Evolutionary conservation across 2,113 vertebrate species (phyloP), one percentile per base, ranked within the genome.

Genomic region (Cynoglossus semilaevis): DNA sequence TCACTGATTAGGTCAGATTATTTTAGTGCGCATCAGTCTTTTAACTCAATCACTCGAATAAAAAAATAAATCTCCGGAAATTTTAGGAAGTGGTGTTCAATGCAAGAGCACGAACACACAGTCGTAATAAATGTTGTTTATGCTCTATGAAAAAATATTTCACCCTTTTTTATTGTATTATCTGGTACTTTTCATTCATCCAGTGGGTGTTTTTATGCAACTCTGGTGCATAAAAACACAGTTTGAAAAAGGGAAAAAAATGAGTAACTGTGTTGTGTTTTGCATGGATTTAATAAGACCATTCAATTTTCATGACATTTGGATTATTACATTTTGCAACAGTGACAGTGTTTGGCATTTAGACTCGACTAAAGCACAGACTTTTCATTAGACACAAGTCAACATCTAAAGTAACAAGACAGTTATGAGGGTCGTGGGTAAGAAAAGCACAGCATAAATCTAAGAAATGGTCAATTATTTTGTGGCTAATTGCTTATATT

Each of bases 1-100:
- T 51, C 46, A 41, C 16, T 36, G 34, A 53, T 70, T 60, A 12
- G 51, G 58, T 79, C 60, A 74, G 50, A 63, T 19, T 67, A 1
- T 50, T 61, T 38, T 17, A 51, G 53, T 12, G 1, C 43, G 22
- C 22, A 29, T 29, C 22, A 29, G 22, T 29, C 22, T 29, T n/a
- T 29, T 29, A 29, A 29, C 22, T 29, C 22, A 29, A 6, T 29
- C 22, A 29, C 22, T 4, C 6, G 22, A 29, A 29, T 29, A 29
- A 29, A 29, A 29, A 29, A 29, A 29, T 29, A 29, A 29, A 29
- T 29, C 6, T 2, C 22, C 2, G 22, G 22, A 29, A 29, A 29
- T 29, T 29, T 29, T 6, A 29, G 6, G 22, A 29, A 29, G 22
- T 29, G 6, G 22, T 29, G 22, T 29, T 29, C 6, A 6, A 6